Conservation (phyloP, 2,797 vertebrate species). For the Cuniculus paca region DNA sequence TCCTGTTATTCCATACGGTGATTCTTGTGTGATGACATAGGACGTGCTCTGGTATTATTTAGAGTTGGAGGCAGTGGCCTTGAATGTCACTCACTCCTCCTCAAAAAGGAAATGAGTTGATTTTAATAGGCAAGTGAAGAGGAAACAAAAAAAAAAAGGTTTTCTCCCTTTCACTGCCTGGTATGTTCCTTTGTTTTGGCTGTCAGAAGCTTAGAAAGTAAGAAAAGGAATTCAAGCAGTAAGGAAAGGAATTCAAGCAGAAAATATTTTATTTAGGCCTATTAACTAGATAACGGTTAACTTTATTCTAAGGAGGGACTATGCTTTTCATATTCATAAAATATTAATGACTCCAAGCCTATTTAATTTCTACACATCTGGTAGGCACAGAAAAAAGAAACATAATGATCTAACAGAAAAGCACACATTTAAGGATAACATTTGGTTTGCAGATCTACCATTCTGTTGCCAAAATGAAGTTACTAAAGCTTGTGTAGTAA, state of each 20-base stretch:
- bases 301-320: constrained; percentile 73
- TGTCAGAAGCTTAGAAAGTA: background rate
- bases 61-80: background rate
- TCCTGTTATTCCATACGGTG: constrained; percentile 75
- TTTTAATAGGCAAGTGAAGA: constrained; percentile 32
- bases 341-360: constrained; percentile 71
- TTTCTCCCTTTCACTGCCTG: background rate
- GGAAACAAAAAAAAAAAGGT: background rate
- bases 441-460: constrained; percentile 81
- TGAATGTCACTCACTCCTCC: background rate
- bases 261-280: constrained; percentile 70
- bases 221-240: background rate
- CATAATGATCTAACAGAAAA: constrained; percentile 82
- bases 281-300: constrained; percentile 64
- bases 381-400: constrained; percentile 76
- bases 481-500: constrained; percentile 73
- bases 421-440: constrained; percentile 79
- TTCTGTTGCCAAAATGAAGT: constrained; percentile 78
- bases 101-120: constrained; percentile 31
- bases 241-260: background rate
- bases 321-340: constrained; percentile 80
- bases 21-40: constrained; percentile 66
- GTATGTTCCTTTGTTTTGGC: background rate
- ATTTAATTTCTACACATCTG: constrained; percentile 81
- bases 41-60: constrained; percentile 38